phyloP scores from a whole-genome alignment of 2,113 vertebrate species.

The Hippocampus abdominalis region DNA sequence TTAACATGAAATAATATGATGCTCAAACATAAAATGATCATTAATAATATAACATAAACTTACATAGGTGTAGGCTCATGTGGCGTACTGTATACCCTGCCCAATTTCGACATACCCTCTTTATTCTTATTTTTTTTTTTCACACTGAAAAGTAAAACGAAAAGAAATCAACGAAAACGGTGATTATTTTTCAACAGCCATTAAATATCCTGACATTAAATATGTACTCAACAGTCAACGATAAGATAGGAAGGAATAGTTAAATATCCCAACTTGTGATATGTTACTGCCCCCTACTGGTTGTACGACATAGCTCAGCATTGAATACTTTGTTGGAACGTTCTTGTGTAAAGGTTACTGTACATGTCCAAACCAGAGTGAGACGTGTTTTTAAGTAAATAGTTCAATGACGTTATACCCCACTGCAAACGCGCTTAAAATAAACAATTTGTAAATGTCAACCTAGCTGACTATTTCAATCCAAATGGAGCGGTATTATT shows the following conservation, averaged over 20 bases:
- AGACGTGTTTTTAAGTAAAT: not conserved
- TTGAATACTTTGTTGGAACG: not conserved
- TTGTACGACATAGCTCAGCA: constrained; percentile 16
- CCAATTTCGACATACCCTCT: not conserved
- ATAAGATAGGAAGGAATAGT: not conserved
- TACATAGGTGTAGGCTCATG: too few species aligned
- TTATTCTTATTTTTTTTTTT: not conserved
- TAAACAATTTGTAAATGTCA: not conserved
- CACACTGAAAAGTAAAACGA: not conserved
- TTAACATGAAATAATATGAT: too few species aligned
- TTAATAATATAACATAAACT: too few species aligned
- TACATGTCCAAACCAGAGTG: not conserved
- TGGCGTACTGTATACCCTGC: too few species aligned
- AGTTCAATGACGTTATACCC: not conserved
- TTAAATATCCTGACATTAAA: not conserved
- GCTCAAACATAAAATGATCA: too few species aligned
- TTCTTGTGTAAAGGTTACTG: not conserved
- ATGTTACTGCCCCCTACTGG: constrained; percentile 54
- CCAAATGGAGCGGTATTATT: not conserved
- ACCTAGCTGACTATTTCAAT: not conserved
- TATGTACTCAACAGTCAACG: not conserved
- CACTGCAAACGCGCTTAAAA: not conserved
- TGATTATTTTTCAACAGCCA: not conserved
- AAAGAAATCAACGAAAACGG: not conserved
- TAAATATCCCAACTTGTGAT: constrained; percentile 15